A percentile compares a stretch with the other conserved stretches of the same genome.
These are phyloP conservation scores for Tinamus guttatus DNA, from an alignment of 2,113 vertebrate species.

Conservation along the genomic window DNA sequence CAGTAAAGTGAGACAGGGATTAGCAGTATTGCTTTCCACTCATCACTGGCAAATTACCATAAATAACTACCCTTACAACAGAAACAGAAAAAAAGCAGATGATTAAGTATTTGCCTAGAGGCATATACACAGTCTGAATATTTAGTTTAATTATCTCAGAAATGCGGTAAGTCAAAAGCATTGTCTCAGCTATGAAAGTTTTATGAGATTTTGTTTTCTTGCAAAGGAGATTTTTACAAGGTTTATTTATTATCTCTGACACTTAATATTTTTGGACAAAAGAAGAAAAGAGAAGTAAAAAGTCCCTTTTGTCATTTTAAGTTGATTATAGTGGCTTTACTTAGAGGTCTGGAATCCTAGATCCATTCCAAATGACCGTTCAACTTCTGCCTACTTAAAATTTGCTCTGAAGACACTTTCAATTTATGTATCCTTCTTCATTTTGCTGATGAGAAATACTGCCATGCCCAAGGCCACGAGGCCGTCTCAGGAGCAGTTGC, in stretches of 20 bases:
- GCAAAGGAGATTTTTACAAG: neutral
- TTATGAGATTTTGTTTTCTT: neutral
- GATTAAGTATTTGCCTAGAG: slow-evolving; percentile 44
- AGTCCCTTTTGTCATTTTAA: neutral
- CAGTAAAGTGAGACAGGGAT: slow-evolving; percentile 21
- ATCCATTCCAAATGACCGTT: neutral
- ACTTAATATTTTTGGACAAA: neutral
- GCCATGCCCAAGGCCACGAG: accelerated
- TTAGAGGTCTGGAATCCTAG: neutral
- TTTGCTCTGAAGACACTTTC: neutral
- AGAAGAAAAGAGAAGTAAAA: neutral
- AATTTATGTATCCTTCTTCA: neutral
- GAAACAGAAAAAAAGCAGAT: slow-evolving; percentile 10
- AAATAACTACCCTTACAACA: slow-evolving; percentile 22
- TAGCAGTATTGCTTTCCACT: slow-evolving; percentile 12
- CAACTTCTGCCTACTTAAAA: neutral
- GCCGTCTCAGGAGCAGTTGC: neutral
- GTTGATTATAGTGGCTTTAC: neutral
- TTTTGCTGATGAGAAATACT: neutral
- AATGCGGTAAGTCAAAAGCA: slow-evolving; percentile 17
- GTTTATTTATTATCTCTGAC: neutral
- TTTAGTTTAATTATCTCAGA: slow-evolving; percentile 62
- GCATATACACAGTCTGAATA: slow-evolving; percentile 12
- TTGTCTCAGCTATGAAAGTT: neutral
- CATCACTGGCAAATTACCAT: slow-evolving; percentile 44